Base-by-base conservation (phyloP, 2,797 vertebrate genomes). In the Gymnopithys bicolor region DNA sequence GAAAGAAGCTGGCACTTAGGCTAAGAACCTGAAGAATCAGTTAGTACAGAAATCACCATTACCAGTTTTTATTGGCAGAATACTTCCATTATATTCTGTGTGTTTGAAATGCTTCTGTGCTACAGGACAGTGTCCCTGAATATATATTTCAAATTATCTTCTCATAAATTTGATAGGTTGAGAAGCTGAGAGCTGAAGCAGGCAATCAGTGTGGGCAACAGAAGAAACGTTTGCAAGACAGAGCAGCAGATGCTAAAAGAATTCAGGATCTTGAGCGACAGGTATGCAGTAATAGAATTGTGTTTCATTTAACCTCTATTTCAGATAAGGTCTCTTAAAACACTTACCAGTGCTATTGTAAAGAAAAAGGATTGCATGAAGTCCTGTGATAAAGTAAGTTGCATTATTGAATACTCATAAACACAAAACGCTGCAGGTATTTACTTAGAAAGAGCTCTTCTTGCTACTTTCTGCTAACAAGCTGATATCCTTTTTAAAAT, bases 231-330 rank as follows among this genome's bases (percentile, higher is more conserved):
- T 69, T 96, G 59, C 98, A 94, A 94, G 98, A 98, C 77, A 98
- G 97, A 96, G 93, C 98, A 37, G 93, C 93, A 48, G 99, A 99
- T 81, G 97, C 97, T 45, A 99, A 98, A 97, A 98, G 96, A 96
- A 98, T 99, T 97, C 98, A 98, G 94, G 98, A 99, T 80, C 98
- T 99, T 68, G 98, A 99, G 88, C 96, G 97, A 87, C 99, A 99
- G 97, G 99, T 98, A 95, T 51, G 96, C 79, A 68, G 35, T 85
- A 41, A 51, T 30, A 25, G 33, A 89, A 39, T 28, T 73, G 11
- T 53, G 15, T 21, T 83, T 84, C 35, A 22, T 60, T 68, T 79
- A 76, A 67, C 11, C n/a, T 83, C 58, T 87, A 3, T 74, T 77
- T 84, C 45, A 60, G 56, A 70, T 63, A 17, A 66, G 14, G 7